phyloP scores from a whole-genome alignment of 2,113 vertebrate genomes.

The Indri indri region DNA sequence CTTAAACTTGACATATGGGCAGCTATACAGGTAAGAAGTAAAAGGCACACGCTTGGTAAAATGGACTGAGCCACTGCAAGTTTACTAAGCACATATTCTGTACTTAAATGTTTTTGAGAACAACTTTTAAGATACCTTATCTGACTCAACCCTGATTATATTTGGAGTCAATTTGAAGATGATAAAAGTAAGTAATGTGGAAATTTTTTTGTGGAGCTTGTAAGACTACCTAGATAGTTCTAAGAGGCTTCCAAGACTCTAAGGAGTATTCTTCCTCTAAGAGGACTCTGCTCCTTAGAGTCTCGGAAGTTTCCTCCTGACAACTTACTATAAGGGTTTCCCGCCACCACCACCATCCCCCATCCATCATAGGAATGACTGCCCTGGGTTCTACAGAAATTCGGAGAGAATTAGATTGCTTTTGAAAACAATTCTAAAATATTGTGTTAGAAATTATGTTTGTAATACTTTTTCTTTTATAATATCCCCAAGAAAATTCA shows the following conservation, averaged over 20 bases:
- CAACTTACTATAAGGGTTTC: neutral
- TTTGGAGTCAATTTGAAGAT: neutral
- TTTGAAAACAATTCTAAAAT: neutral
- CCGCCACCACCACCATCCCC: accelerated
- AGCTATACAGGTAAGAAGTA: neutral
- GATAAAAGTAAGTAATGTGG: neutral
- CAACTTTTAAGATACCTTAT: neutral
- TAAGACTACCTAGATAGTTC: neutral
- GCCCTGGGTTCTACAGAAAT: neutral
- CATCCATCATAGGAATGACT: neutral
- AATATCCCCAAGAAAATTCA: neutral
- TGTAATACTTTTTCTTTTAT: neutral
- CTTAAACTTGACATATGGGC: neutral
- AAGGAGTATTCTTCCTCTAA: neutral
- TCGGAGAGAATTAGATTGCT: neutral
- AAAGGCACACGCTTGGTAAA: neutral
- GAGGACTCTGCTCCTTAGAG: neutral
- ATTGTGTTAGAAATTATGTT: neutral
- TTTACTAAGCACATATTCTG: neutral
- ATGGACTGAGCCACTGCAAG: neutral
- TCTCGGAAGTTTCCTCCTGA: neutral
- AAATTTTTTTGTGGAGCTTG: neutral
- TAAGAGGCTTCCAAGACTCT: neutral
- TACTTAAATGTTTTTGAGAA: neutral
- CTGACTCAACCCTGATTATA: neutral